Base-by-base conservation (phyloP, 2,113 vertebrate genomes). In the Vicugna pacos region DNA sequence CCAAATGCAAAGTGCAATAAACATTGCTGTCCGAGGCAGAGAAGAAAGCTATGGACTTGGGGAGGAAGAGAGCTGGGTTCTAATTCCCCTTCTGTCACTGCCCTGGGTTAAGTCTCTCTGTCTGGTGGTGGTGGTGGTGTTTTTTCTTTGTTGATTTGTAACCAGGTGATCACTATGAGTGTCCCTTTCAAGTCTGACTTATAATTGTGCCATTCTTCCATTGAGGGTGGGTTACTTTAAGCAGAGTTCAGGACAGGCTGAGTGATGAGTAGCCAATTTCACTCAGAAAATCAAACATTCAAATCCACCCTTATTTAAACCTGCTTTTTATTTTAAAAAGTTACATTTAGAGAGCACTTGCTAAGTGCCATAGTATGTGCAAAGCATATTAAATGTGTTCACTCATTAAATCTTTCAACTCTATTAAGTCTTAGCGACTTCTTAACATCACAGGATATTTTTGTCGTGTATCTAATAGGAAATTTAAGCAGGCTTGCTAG, bases 401-500 rank as follows among this genome's bases (percentile, higher is more conserved):
- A 7, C 82, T 83, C 52, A 52, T 89, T 94, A 87, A 83, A 97
- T 84, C 83, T 97, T 97, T 97, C 95, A 96, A 52, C 86, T 97
- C 77, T 56, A 52, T 58, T 38, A 94, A 97, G 82, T 98, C 98
- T 98, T 98, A 98, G 94, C 98, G 98, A 98, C 91, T 98, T 98
- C 97, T 98, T 97, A 97, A 98, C 98, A 97, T 98, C 98, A 96
- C 56, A 97, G 98, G 99, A 99, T 99, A 99, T 99, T 99, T 99
- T 99, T 99, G 99, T 98, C 99, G 93, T 96, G 93, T 99, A 99
- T 99, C 99, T 99, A 98, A 98, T 99, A 98, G 98, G 98, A 99
- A 98, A 99, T 98, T 98, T 98, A 99, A 99, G 98, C 97, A 99
- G 98, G 98, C 98, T 99, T 98, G 97, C 99, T 99, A 99, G 97